These are phyloP conservation scores for Lucifuga dentata DNA, from an alignment of 2,113 vertebrate species.

Conservation along the genomic window DNA sequence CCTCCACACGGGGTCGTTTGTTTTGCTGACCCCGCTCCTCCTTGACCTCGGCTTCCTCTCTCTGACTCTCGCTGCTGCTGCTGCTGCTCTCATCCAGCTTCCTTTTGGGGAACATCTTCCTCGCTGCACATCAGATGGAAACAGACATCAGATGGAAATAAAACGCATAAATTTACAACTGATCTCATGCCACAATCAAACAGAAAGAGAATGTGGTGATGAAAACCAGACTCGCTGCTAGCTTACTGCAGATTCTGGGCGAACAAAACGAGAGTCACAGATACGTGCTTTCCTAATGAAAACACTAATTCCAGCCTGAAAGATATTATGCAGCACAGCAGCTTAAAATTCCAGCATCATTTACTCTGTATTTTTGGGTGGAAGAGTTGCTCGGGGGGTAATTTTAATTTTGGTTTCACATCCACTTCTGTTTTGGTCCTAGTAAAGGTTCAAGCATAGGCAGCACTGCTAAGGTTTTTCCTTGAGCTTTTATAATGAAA, in stretches of 20 bases:
- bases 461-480: conserved; percentile 30
- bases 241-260: conserved; percentile 53
- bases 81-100: conserved; percentile 73
- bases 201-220: conserved; percentile 35
- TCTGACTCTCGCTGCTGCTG: conserved; percentile 46
- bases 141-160: conserved; percentile 11
- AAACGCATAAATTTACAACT: too few relatives aligned
- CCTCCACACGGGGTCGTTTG: conserved; percentile 71
- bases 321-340: conserved; percentile 60
- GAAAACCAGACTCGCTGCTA: conserved; percentile 41
- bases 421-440: conserved; percentile 33
- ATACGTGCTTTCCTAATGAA: conserved; percentile 66
- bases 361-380: conserved; percentile 63
- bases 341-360: conserved; percentile 49
- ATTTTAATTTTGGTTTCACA: conserved; percentile 45
- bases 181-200: conserved; percentile 52
- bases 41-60: conserved; percentile 56
- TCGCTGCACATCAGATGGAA: conserved; percentile 76
- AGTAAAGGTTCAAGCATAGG: conserved; percentile 47
- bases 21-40: conserved; percentile 55
- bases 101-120: conserved; percentile 90
- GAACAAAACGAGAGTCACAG: conserved; percentile 29
- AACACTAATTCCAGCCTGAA: conserved; percentile 64
- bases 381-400: conserved; percentile 47
- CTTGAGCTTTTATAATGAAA: conserved; percentile 56